Percentiles rank a stretch among this genome's conserved stretches.
phyloP scores from a whole-genome alignment of 2,888 invertebrate species.

The Drosophila kokeensis region DNA sequence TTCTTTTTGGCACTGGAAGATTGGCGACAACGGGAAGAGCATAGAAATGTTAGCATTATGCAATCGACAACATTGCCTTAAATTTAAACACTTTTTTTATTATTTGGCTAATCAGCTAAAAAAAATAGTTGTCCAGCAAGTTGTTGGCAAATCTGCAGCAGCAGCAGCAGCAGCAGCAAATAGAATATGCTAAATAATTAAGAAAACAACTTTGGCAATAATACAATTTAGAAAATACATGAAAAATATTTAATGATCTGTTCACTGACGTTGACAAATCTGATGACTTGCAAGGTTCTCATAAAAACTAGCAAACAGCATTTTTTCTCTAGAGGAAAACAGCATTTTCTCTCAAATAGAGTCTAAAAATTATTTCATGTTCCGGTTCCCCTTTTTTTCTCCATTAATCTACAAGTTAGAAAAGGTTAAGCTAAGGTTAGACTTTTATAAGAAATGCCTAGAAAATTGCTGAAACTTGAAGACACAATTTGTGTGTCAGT shows the following conservation, averaged over 20 bases:
- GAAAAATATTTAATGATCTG: not conserved
- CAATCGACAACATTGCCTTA: slow-evolving; percentile 56
- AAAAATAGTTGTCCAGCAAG: slow-evolving; percentile 16
- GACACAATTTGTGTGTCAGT: slow-evolving; percentile 10
- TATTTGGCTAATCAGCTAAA: slow-evolving; percentile 14
- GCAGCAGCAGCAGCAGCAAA: not conserved
- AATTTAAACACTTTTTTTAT: slow-evolving; percentile 22
- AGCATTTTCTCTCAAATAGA: not conserved
- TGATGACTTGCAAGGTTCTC: not conserved
- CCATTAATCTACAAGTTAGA: not conserved
- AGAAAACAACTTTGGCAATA: not conserved
- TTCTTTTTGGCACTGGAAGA: slow-evolving; percentile 34
- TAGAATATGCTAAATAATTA: not conserved
- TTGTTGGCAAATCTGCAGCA: not conserved
- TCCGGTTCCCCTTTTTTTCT: not conserved
- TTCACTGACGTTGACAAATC: not conserved
- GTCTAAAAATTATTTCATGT: not conserved
- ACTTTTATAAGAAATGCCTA: not conserved
- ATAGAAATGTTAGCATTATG: slow-evolving; percentile 63
- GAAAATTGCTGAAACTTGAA: not conserved
- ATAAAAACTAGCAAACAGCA: not conserved
- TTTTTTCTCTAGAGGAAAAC: not conserved
- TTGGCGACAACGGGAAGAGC: slow-evolving; percentile 34
- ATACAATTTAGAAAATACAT: not conserved
- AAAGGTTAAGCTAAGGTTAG: not conserved